Evolutionary conservation across 2,888 invertebrate species (phyloP).

Genomic region (Euphydryas editha): DNA sequence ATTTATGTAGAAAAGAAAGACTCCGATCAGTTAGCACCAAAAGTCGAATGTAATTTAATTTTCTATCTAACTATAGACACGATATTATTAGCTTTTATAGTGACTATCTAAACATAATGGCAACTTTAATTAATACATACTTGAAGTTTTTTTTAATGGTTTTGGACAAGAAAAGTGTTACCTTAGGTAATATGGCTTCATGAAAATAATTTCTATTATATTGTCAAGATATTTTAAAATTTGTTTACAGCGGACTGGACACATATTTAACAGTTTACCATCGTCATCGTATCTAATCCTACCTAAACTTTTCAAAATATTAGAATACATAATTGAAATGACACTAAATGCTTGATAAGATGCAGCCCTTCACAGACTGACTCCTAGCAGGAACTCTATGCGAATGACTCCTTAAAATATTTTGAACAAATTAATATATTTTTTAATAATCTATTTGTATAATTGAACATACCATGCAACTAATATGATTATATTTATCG

Average conservation of each 20-base stretch:
- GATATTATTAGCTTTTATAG: constrained; percentile 46
- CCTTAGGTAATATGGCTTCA: constrained; percentile 5
- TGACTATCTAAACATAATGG: constrained; percentile 47
- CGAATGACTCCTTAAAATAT: constrained; percentile 9
- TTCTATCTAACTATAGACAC: constrained; percentile 65
- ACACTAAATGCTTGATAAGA: not conserved
- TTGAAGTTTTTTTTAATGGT: constrained; percentile 4
- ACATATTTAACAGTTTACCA: not conserved
- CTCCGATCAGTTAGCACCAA: constrained; percentile 75
- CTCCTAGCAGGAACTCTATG: constrained; percentile 22
- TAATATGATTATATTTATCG: constrained; percentile 6
- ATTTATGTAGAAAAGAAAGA: constrained; percentile 37
- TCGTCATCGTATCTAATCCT: not conserved
- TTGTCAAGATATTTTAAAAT: constrained; percentile 25
- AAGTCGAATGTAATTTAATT: constrained; percentile 71
- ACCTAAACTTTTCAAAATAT: not conserved
- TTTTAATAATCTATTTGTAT: not conserved
- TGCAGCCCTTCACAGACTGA: not conserved
- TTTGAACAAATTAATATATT: constrained; percentile 2
- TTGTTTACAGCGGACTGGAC: constrained; percentile 1
- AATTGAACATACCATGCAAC: constrained; percentile 11
- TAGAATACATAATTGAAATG: constrained; percentile 4
- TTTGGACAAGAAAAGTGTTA: constrained; percentile 12
- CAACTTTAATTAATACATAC: constrained; percentile 20
- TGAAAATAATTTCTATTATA: constrained; percentile 24